A percentile compares a stretch with the other conserved stretches of the same genome.
Conservation (phyloP, 2,113 vertebrate species). For the Oryzias javanicus region DNA sequence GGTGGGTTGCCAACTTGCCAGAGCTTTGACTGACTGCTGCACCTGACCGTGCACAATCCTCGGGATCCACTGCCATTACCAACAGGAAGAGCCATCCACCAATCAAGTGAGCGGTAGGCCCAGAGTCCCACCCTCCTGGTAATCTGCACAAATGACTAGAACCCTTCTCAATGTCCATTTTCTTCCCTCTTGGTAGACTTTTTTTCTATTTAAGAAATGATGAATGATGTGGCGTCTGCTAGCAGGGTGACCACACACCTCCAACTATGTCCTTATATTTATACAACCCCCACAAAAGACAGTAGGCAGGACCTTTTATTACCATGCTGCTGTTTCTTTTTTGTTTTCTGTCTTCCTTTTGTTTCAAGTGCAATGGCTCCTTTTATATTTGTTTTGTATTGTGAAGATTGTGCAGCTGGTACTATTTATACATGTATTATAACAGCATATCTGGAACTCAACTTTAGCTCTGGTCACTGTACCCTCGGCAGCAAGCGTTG, state of each 20-base stretch:
- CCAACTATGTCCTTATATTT: conserved; percentile 24
- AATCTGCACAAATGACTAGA: conserved; percentile 43
- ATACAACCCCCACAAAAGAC: conserved; percentile 6
- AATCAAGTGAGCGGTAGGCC: conserved; percentile 27
- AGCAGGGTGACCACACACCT: conserved; percentile 54
- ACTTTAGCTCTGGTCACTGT: too few species aligned
- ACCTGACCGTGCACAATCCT: conserved; percentile 65
- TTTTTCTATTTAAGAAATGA: conserved; percentile 51
- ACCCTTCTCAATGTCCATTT: conserved; percentile 22
- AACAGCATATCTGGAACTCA: too few species aligned
- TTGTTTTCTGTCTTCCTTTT: conserved; percentile 5
- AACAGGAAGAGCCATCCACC: conserved; percentile 17
- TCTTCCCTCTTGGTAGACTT: conserved; percentile 37
- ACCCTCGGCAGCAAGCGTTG: too few species aligned
- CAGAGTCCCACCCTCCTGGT: conserved; percentile 40
- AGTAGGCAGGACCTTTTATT: conserved; percentile 29
- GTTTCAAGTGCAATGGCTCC: conserved; percentile 21
- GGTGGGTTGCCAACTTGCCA: conserved; percentile 54
- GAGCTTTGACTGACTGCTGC: conserved; percentile 66
- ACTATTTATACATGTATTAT: not conserved
- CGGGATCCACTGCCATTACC: conserved; percentile 27
- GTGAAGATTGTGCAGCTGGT: conserved; percentile 13
- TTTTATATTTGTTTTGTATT: conserved; percentile 16
- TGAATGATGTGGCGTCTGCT: conserved; percentile 64
- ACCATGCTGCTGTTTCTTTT: conserved; percentile 21